phyloP scores from a whole-genome alignment of 2,113 vertebrate genomes.

The Rhinolophus sinicus region DNA sequence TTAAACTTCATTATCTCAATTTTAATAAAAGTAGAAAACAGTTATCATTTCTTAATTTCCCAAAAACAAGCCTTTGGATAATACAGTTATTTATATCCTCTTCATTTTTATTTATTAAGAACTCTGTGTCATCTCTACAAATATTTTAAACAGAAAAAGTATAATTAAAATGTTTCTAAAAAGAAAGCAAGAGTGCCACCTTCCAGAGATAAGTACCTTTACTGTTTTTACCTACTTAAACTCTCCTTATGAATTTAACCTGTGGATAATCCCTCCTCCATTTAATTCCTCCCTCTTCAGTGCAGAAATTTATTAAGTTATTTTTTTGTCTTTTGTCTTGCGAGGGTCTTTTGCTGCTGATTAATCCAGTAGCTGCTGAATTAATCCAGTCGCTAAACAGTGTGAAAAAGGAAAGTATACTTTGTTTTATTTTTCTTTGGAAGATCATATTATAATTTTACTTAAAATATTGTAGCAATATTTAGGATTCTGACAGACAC shows the following conservation, averaged over 20 bases:
- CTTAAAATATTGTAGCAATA: conserved; percentile 7
- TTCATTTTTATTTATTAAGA: conserved; percentile 41
- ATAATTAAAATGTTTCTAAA: conserved; percentile 8
- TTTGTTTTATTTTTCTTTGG: not conserved
- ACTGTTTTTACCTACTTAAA: not conserved
- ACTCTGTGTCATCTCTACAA: not conserved
- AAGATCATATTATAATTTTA: not conserved
- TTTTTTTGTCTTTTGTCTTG: not conserved
- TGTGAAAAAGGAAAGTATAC: not conserved
- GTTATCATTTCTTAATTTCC: not conserved
- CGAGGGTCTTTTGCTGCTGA: not conserved
- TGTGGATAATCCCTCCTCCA: not conserved
- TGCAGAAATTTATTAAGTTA: not conserved
- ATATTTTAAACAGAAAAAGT: not conserved
- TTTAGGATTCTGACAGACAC: not conserved
- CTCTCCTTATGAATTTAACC: not conserved
- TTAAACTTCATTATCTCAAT: not conserved
- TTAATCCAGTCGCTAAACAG: not conserved
- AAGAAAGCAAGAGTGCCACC: not conserved
- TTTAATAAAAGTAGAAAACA: conserved; percentile 42
- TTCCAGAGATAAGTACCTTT: not conserved
- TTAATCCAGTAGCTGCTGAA: not conserved
- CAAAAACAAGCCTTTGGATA: conserved; percentile 16
- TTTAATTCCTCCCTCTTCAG: not conserved
- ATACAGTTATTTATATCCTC: not conserved